Conservation (phyloP, 2,797 vertebrate species). For the Spinibarbus caldwelli region DNA sequence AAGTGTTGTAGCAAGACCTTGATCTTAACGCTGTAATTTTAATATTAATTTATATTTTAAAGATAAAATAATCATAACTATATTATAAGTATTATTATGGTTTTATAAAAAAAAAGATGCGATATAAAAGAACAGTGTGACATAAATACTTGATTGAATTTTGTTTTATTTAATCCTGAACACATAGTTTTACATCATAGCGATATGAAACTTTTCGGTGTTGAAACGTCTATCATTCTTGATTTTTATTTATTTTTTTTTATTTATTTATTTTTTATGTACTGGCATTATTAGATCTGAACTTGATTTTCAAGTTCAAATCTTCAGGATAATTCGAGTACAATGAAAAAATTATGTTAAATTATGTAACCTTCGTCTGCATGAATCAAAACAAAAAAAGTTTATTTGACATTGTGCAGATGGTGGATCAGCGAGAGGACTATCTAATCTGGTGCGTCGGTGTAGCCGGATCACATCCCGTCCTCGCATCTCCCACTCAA, state of each 20-base stretch:
- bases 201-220: background rate
- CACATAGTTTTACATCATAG: background rate
- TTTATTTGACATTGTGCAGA: constrained; percentile 71
- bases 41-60: background rate
- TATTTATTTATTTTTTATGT: background rate
- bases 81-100: too few species aligned
- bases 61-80: too few species aligned
- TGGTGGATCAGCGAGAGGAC: constrained; percentile 65
- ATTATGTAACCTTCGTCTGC: background rate
- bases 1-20: background rate
- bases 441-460: constrained; percentile 60
- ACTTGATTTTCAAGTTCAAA: background rate
- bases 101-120: too few species aligned
- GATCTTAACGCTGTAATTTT: background rate
- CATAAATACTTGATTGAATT: background rate
- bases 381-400: constrained; percentile 50
- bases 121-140: too few species aligned
- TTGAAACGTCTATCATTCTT: background rate
- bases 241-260: too few species aligned
- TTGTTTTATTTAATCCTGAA: background rate
- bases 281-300: too few species aligned
- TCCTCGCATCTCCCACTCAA: constrained; percentile 50
- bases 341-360: background rate
- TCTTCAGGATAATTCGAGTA: background rate
- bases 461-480: constrained; percentile 34